Evolutionary conservation across 2,888 invertebrate genomes (phyloP).

Genomic region (Drosophila helvetica): DNA sequence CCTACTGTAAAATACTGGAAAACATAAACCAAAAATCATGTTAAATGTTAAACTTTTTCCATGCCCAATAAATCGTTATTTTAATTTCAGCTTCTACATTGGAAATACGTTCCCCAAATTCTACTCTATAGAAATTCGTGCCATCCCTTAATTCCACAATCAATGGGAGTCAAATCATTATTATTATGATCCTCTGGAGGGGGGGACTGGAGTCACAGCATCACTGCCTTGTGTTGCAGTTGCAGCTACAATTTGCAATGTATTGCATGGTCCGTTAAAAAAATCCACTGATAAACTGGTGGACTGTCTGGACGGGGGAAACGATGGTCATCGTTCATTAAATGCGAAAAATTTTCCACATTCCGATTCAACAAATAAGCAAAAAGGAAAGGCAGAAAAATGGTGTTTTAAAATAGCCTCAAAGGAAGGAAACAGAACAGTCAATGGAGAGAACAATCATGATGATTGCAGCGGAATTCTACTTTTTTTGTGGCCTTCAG

Average conservation of each 20-base stretch:
- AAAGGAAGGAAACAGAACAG: not conserved
- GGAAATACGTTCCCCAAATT: no score
- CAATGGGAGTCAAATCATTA: constrained; percentile 2
- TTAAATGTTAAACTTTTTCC: no score
- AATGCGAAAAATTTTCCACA: constrained; percentile 38
- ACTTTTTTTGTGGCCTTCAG: not conserved
- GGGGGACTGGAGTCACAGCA: constrained; percentile 6
- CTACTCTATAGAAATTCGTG: no score
- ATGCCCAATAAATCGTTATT: no score
- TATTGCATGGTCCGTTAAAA: constrained; percentile 39
- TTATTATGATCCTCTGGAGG: constrained; percentile 32
- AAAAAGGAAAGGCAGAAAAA: constrained; percentile 13
- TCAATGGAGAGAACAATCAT: not conserved
- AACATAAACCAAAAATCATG: no score
- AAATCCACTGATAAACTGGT: constrained; percentile 43
- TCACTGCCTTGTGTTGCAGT: constrained; percentile 1
- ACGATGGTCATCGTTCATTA: not conserved
- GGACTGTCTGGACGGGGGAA: not conserved
- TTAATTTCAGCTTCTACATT: no score
- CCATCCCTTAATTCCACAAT: not conserved
- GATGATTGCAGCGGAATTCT: not conserved
- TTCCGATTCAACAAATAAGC: constrained; percentile 8
- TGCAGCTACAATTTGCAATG: constrained; percentile 45
- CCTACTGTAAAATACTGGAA: no score
- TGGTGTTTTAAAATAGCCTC: not conserved